phyloP scores from a whole-genome alignment of 2,113 vertebrate genomes.

The Malaclemys terrapin region DNA sequence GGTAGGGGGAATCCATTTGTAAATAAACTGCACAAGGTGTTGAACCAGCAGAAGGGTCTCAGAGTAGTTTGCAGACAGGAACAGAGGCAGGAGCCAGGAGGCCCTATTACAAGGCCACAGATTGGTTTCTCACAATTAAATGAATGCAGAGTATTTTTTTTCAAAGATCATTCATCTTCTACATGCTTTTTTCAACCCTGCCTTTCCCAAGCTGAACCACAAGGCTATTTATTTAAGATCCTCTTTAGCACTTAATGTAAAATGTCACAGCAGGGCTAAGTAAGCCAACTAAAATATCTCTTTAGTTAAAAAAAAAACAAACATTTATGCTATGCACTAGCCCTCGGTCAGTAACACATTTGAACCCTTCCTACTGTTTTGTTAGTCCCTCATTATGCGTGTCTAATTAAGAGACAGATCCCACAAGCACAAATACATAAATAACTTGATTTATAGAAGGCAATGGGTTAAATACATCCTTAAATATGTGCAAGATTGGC shows the following conservation, averaged over 20 bases:
- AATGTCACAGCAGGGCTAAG: not conserved
- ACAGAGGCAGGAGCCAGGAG: too few relatives aligned
- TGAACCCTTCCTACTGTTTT: not conserved
- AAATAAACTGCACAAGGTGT: too few relatives aligned
- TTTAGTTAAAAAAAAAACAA: not conserved
- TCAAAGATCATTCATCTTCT: not conserved
- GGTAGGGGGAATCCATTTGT: too few relatives aligned
- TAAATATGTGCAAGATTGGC: not conserved
- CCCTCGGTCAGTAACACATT: not conserved
- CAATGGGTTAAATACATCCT: not conserved
- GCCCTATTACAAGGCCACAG: too few relatives aligned
- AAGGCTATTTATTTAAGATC: not conserved
- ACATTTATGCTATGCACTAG: rapidly evolving
- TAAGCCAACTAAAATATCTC: not conserved
- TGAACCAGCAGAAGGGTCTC: too few relatives aligned
- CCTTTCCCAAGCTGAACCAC: not conserved
- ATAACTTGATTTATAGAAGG: rapidly evolving
- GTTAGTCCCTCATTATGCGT: rapidly evolving
- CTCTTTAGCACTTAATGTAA: not conserved
- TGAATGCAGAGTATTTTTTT: too few relatives aligned
- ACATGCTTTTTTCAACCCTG: not conserved
- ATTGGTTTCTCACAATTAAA: too few relatives aligned
- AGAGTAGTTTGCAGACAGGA: too few relatives aligned
- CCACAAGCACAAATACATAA: not conserved
- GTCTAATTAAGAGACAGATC: not conserved